phyloP scores from a whole-genome alignment of 2,888 invertebrate genomes.

The Agonopterix heracliana region DNA sequence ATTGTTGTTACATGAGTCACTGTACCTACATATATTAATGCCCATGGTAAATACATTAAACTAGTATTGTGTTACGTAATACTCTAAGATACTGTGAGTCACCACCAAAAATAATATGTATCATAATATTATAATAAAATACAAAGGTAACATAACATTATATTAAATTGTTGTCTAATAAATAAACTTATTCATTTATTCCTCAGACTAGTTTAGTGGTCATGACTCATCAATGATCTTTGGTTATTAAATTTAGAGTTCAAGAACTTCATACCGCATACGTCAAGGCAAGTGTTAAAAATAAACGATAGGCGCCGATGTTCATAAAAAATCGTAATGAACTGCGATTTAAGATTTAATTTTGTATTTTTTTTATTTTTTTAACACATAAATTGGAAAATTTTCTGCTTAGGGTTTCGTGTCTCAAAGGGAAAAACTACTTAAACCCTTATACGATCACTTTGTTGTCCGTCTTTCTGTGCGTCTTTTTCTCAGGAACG shows the following conservation, averaged over 20 bases:
- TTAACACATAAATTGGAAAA: too few species aligned
- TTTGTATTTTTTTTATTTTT: too few species aligned
- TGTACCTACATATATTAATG: slow-evolving; percentile 27
- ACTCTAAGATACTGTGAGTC: slow-evolving; percentile 49
- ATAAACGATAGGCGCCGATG: too few species aligned
- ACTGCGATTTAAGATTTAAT: too few species aligned
- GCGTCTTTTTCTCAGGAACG: too few species aligned
- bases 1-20: slow-evolving; percentile 37
- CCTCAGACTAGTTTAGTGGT: slow-evolving; percentile 10
- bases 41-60: slow-evolving; percentile 46
- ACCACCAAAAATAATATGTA: slow-evolving; percentile 44
- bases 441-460: too few species aligned
- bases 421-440: too few species aligned
- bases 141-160: neutral
- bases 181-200: slow-evolving; percentile 27
- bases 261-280: neutral
- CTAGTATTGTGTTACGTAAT: slow-evolving; percentile 59
- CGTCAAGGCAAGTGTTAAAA: neutral
- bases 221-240: slow-evolving; percentile 26
- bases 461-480: too few species aligned
- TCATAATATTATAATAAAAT: slow-evolving; percentile 17
- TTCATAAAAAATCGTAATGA: too few species aligned
- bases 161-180: slow-evolving; percentile 25
- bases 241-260: neutral
- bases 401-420: too few species aligned